phyloP scores from a whole-genome alignment of 2,797 vertebrate genomes.

The Somateria mollissima region DNA sequence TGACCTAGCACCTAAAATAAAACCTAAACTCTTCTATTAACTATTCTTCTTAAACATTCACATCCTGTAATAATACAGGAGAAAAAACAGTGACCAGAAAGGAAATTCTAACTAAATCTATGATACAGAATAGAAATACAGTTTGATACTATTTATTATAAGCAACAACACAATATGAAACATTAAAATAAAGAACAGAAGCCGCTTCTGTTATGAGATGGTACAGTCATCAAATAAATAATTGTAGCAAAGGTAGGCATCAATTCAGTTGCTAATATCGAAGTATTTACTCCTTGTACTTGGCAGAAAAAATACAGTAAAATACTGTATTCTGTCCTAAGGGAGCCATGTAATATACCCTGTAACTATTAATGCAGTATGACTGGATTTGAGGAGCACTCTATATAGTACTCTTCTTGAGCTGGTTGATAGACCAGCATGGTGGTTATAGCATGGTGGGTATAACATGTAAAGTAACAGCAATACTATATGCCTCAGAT shows the following conservation, averaged over 20 bases:
- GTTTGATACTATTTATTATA: background rate
- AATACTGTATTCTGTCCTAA: background rate
- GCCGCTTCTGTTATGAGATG: background rate
- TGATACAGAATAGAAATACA: background rate
- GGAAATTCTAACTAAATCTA: background rate
- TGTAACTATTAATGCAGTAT: background rate
- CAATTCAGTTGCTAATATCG: background rate
- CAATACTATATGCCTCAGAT: background rate
- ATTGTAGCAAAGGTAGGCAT: background rate
- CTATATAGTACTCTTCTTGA: background rate
- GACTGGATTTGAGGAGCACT: background rate
- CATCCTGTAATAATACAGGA: background rate
- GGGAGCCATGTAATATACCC: background rate
- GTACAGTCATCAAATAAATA: background rate
- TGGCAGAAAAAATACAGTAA: background rate
- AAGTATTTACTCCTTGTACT: background rate
- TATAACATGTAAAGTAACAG: background rate
- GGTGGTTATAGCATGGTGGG: rapidly evolving
- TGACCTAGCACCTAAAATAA: background rate
- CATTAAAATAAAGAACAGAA: background rate
- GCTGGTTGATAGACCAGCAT: background rate
- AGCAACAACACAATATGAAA: background rate
- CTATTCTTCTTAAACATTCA: background rate
- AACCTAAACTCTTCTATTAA: background rate
- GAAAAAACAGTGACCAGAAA: background rate